Evolutionary conservation across 2,888 invertebrate genomes (phyloP), one percentile per base, ranked within the genome.

Genomic region (Clusia tigrina): DNA sequence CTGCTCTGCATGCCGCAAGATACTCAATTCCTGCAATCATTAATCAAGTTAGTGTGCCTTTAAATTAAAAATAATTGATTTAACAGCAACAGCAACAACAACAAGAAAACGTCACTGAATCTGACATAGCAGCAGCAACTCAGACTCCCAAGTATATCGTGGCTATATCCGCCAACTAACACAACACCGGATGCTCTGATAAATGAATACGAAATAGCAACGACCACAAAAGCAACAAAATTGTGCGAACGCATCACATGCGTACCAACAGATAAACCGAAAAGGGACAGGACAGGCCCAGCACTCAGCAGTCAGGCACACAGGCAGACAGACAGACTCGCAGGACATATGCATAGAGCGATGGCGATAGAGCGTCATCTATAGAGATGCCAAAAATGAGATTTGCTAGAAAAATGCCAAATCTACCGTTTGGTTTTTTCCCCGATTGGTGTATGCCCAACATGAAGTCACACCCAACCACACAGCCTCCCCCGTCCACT

Each of bases 31-130:
- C 65, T 65, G 64, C 61, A 67, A 72, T 67, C 75, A 78, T 77
- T 78, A 76, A 78, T 78, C 78, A 77, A 77, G 72, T 76, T 71
- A 71, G 70, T 66, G 68, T 73, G 67, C 65, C 69, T 73, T 71
- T 71, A 71, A 76, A 73, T 74, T 71, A 74, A 72, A 78, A 74
- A 73, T 74, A 77, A 78, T 77, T 77, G 75, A 76, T 73, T 77
- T 73, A 71, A 71, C 68, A 71, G 71, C 68, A 70, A 69, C 68
- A 66, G 70, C 63, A 62, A 57, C 62, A 56, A 54, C 58, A 46
- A 60, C 58, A 24, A 52, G 53, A 59, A 63, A 53, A 59, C 54
- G 46, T 52, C 59, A 55, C 9, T 48, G 59, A 23, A 2, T 2
- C 54, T 46, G 9, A 20, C 24, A 37, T 17, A 32, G 26, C 58